phyloP scores from a whole-genome alignment of 2,797 vertebrate species.

The Rhabdomys pumilio region DNA sequence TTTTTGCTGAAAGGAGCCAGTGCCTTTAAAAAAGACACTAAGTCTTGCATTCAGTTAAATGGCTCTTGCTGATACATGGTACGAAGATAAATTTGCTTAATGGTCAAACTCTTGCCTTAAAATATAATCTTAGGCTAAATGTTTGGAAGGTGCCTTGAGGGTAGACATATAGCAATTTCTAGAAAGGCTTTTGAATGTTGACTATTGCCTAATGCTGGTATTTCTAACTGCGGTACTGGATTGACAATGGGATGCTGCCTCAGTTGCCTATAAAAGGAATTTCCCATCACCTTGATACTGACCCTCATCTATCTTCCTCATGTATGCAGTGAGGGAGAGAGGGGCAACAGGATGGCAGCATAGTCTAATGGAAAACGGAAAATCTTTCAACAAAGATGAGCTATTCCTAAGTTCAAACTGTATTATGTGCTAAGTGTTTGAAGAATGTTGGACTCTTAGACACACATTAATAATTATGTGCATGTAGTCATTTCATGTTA shows the following conservation, averaged over 20 bases:
- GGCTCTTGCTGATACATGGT: neutral
- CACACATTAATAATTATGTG: neutral
- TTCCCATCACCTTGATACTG: slow-evolving; percentile 32
- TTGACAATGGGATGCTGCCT: slow-evolving; percentile 63
- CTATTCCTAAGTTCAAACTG: neutral
- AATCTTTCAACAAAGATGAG: slow-evolving; percentile 23
- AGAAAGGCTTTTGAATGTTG: slow-evolving; percentile 73
- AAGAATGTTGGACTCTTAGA: neutral
- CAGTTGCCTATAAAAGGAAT: slow-evolving; percentile 71
- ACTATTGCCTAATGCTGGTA: slow-evolving; percentile 57
- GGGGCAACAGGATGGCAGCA: neutral
- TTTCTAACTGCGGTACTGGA: slow-evolving; percentile 56
- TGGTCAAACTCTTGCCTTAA: slow-evolving; percentile 25
- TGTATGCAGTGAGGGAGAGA: neutral
- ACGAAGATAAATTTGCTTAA: slow-evolving; percentile 53
- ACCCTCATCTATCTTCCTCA: neutral
- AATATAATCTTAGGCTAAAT: slow-evolving; percentile 20
- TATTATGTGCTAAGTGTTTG: neutral
- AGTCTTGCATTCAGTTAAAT: neutral
- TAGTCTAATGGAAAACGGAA: slow-evolving; percentile 37
- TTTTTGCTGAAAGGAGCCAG: slow-evolving; percentile 5
- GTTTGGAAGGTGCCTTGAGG: slow-evolving; percentile 56
- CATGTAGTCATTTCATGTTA: neutral
- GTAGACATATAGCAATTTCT: slow-evolving; percentile 28
- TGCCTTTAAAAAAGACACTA: slow-evolving; percentile 46